phyloP scores from a whole-genome alignment of 1,140 invertebrate genomes.

The Aethina tumida region DNA sequence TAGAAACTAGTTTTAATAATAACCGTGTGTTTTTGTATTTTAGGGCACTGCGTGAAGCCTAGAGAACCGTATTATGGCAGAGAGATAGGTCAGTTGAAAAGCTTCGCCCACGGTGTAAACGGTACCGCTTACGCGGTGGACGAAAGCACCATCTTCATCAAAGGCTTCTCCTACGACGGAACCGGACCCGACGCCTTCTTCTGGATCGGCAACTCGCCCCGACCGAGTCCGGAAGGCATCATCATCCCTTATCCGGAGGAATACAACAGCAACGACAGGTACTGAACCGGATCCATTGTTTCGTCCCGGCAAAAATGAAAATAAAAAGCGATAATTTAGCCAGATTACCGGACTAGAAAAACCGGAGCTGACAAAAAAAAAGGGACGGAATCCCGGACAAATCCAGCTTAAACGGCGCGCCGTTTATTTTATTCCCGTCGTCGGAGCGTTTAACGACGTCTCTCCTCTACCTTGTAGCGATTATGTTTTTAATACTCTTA shows the following conservation, averaged over 20 bases:
- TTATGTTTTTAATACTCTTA: too few relatives aligned
- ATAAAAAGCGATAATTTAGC: background rate
- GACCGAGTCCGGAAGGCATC: constrained; percentile 67
- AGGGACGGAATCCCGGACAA: too few relatives aligned
- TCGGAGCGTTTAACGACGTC: too few relatives aligned
- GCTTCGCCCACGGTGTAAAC: constrained; percentile 63
- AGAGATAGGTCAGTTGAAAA: constrained; percentile 55
- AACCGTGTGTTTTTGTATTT: constrained; percentile 20
- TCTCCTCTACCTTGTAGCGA: too few relatives aligned
- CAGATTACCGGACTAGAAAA: too few relatives aligned
- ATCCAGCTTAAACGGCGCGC: too few relatives aligned
- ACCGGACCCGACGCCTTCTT: constrained; percentile 77
- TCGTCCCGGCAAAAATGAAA: too few relatives aligned
- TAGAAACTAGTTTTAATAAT: too few relatives aligned
- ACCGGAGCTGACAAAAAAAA: too few relatives aligned
- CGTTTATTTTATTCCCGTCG: too few relatives aligned
- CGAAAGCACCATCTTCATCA: constrained; percentile 77
- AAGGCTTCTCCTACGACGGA: constrained; percentile 78
- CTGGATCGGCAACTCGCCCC: constrained; percentile 70
- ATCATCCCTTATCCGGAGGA: constrained; percentile 80
- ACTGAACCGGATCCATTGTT: too few relatives aligned
- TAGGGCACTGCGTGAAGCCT: constrained; percentile 38
- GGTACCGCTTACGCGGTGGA: constrained; percentile 78
- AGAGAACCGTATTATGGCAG: constrained; percentile 66
- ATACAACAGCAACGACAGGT: constrained; percentile 58